Evolutionary conservation across 2,888 invertebrate species (phyloP), one percentile per base, ranked within the genome.

Genomic region (Heliconius hortense): DNA sequence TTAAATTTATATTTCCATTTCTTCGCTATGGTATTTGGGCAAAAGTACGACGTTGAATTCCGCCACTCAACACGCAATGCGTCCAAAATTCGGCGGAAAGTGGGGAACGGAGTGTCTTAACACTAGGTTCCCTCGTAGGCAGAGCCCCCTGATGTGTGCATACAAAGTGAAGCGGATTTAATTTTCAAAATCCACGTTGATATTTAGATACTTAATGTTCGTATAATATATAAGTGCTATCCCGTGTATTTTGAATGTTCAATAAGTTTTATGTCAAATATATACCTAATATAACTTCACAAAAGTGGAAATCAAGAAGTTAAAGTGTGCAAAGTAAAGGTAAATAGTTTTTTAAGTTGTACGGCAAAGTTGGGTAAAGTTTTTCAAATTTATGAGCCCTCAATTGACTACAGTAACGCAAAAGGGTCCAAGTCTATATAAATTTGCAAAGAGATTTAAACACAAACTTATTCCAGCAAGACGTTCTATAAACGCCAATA

Each of bases 401-500:
- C 71, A 48, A 26, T 56, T 62, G 59, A 72, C 35, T 69, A 59
- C n/a, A 64, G 62, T 72, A 73, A 70, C 31, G 26, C 53, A 67
- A 70, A 77, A 76, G 71, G 72, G 78, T 67, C 39, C 39, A 64
- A 63, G 75, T 69, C 74, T 72, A 72, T 78, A 79, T 79, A 79
- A 76, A 72, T 78, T 80, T 81, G 75, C 77, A 77, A 79, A 75
- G 77, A 76, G 77, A 75, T 78, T 75, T 77, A 72, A 79, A 67
- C 66, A 75, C 62, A 74, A 77, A 78, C 76, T 78, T 78, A 78
- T 78, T 79, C 76, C 73, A 63, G 71, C 72, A 78, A 80, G 80
- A 77, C 77, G 72, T 79, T 81, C 76, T 75, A 66, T 74, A 77
- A 78, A 81, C 81, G 77, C 74, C 79, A 82, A 83, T 82, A 83